phyloP scores from a whole-genome alignment of 2,113 vertebrate species.

The Tautogolabrus adspersus region DNA sequence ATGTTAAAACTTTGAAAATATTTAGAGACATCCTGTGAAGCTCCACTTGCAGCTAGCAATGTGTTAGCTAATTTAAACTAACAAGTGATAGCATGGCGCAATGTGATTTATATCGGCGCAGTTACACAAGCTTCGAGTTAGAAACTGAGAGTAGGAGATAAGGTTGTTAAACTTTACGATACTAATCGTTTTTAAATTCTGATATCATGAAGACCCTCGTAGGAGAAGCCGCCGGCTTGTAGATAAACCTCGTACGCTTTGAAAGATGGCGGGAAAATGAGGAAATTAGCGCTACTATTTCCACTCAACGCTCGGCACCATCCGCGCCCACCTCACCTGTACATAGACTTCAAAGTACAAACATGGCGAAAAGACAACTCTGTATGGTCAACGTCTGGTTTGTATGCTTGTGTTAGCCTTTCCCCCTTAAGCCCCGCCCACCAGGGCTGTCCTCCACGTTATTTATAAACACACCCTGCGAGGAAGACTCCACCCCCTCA shows the following conservation, averaged over 20 bases:
- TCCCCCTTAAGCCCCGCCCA: constrained; percentile 57
- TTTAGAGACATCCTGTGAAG: constrained; percentile 17
- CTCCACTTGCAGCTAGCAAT: constrained; percentile 6
- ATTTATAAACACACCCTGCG: constrained; percentile 88
- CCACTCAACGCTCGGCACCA: neutral
- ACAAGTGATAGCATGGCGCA: neutral
- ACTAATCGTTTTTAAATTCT: no score
- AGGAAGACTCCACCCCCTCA: constrained; percentile 75
- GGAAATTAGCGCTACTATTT: neutral
- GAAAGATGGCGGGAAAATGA: neutral
- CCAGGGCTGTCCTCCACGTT: constrained; percentile 69
- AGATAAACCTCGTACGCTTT: neutral
- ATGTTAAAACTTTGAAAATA: neutral
- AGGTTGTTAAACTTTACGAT: no score
- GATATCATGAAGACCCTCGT: no score
- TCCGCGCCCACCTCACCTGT: constrained; percentile 68
- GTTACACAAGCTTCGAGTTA: no score
- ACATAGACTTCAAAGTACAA: constrained; percentile 80
- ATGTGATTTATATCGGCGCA: neutral
- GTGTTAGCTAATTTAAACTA: constrained; percentile 14
- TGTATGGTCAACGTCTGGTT: constrained; percentile 47
- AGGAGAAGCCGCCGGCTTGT: neutral
- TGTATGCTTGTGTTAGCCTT: constrained; percentile 79
- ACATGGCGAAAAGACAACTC: constrained; percentile 20
- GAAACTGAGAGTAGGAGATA: no score